Conservation (phyloP, 1,140 invertebrate species). For the Caenorhabditis brenneri region DNA sequence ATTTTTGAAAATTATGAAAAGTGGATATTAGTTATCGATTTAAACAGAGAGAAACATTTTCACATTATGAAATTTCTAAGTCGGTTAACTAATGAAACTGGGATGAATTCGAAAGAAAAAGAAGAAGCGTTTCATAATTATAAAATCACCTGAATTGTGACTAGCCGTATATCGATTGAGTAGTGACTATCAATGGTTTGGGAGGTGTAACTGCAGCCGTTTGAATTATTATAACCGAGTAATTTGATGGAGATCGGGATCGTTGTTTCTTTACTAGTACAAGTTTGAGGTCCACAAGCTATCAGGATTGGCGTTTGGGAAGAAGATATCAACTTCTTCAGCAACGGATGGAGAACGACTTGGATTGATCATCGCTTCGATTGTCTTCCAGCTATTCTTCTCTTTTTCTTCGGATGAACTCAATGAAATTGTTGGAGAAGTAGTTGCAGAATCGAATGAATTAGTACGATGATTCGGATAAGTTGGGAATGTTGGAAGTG, state of each 20-base stretch:
- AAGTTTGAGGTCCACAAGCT: constrained; percentile 7
- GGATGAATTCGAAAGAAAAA: background rate
- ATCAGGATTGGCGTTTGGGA: background rate
- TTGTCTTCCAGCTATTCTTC: background rate
- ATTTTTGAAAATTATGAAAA: no score
- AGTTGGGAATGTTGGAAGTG: background rate
- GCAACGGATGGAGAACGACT: background rate
- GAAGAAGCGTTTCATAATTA: background rate
- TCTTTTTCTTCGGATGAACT: background rate
- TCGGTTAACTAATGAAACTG: background rate
- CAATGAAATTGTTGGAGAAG: background rate
- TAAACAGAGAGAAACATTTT: background rate
- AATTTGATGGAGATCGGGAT: background rate
- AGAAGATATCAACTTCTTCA: background rate
- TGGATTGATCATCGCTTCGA: background rate
- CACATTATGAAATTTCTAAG: background rate
- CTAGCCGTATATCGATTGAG: background rate
- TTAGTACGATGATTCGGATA: background rate
- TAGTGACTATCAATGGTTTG: background rate
- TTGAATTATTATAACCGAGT: constrained; percentile 7
- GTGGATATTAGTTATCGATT: no score
- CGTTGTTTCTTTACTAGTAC: background rate
- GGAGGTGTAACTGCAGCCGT: background rate
- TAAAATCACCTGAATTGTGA: background rate
- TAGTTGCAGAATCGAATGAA: background rate